Conservation (phyloP, 2,888 invertebrate genomes). For the Synanthedon tipuliformis region DNA sequence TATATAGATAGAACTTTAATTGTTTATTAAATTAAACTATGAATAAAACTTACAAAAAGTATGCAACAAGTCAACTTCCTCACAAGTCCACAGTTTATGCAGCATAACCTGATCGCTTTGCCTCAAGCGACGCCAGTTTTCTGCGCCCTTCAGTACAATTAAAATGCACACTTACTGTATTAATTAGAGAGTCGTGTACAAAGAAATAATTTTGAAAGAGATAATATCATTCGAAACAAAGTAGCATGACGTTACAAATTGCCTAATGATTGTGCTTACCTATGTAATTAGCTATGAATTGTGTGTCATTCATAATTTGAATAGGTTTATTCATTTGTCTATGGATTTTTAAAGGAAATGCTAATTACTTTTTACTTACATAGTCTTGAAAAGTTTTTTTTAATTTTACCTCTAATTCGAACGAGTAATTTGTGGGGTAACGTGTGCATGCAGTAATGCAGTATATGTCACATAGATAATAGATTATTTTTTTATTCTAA, state of each 20-base stretch:
- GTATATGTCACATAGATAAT: too few species aligned
- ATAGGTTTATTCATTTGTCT: not conserved
- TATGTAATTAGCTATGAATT: not conserved
- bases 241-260: not conserved
- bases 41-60: not conserved
- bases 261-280: not conserved
- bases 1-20: too few species aligned
- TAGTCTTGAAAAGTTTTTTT: too few species aligned
- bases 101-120: slow-evolving; percentile 10
- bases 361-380: too few species aligned
- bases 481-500: too few species aligned
- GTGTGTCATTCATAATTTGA: not conserved
- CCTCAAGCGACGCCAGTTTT: slow-evolving; percentile 35
- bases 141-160: slow-evolving; percentile 54
- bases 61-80: not conserved
- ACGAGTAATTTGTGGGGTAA: too few species aligned
- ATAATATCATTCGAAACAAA: slow-evolving; percentile 37
- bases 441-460: too few species aligned
- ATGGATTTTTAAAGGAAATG: too few species aligned
- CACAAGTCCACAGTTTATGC: slow-evolving; percentile 18
- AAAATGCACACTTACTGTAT: slow-evolving; percentile 43
- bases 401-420: too few species aligned
- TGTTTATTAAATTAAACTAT: too few species aligned
- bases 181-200: slow-evolving; percentile 43
- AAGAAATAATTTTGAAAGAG: slow-evolving; percentile 45